Evolutionary conservation across 2,113 vertebrate genomes (phyloP).

Genomic region (Dissostichus mawsoni): DNA sequence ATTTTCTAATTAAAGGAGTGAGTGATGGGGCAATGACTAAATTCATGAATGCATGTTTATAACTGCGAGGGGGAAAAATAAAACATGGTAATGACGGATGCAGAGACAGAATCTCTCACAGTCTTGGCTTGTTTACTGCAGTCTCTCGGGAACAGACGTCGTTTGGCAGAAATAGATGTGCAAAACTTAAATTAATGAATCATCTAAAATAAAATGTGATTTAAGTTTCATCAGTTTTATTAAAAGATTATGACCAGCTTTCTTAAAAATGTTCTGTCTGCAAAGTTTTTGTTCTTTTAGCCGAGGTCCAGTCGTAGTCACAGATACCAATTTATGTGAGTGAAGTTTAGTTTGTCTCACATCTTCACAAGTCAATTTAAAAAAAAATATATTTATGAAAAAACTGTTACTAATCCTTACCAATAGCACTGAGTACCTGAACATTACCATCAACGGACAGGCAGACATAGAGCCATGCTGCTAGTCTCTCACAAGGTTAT

Average conservation of each 20-base stretch:
- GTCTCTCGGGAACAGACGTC: slow-evolving; percentile 36
- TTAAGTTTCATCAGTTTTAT: too few species aligned
- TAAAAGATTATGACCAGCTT: too few species aligned
- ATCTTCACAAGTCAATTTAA: too few species aligned
- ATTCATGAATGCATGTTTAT: slow-evolving; percentile 71
- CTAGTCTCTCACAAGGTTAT: not conserved
- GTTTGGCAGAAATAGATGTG: slow-evolving; percentile 28
- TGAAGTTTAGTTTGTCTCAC: too few species aligned
- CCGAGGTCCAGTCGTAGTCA: too few species aligned
- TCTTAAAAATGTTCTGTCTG: too few species aligned
- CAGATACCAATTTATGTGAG: too few species aligned
- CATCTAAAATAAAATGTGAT: not conserved
- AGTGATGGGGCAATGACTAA: slow-evolving; percentile 66
- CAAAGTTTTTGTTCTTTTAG: too few species aligned
- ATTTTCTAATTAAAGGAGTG: slow-evolving; percentile 80
- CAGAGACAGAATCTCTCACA: slow-evolving; percentile 37
- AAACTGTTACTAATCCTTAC: too few species aligned
- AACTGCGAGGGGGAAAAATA: slow-evolving; percentile 36
- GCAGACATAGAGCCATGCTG: not conserved
- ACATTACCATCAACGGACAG: too few species aligned
- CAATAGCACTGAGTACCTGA: too few species aligned
- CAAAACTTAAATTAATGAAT: not conserved
- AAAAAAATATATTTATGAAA: too few species aligned
- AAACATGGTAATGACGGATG: slow-evolving; percentile 47
- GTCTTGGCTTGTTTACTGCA: slow-evolving; percentile 29